Evolutionary conservation across 1,140 invertebrate species (phyloP).

Genomic region (Achatina immaculata): DNA sequence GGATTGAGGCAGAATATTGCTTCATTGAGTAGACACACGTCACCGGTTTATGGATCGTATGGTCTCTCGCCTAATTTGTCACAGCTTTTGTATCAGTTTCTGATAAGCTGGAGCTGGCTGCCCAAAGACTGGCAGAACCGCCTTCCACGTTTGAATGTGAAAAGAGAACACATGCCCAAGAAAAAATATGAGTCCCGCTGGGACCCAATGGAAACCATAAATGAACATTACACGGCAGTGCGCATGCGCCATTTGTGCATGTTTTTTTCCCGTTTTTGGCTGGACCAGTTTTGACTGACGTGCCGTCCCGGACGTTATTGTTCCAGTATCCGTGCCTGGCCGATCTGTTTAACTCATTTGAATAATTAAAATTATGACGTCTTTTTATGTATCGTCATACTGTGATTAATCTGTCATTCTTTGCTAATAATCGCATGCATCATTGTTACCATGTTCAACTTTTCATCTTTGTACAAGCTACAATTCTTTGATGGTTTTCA

Average conservation of each 20-base stretch:
- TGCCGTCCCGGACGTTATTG: neutral
- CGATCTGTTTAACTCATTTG: neutral
- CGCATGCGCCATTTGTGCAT: neutral
- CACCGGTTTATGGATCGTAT: slow-evolving; percentile 22
- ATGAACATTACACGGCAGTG: neutral
- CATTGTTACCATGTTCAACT: neutral
- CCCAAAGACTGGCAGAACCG: neutral
- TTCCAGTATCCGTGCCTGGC: neutral
- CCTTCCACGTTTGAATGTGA: neutral
- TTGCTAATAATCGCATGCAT: neutral
- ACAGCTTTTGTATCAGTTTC: slow-evolving; percentile 18
- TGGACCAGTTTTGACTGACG: neutral
- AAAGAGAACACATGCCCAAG: slow-evolving; percentile 12
- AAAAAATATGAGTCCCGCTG: neutral
- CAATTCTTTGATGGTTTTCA: neutral
- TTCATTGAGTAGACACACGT: slow-evolving; percentile 22
- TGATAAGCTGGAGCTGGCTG: slow-evolving; percentile 18
- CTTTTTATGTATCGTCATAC: slow-evolving; percentile 13
- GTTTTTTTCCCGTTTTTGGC: neutral
- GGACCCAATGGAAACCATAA: neutral
- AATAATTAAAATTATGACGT: slow-evolving; percentile 1
- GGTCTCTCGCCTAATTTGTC: slow-evolving; percentile 35
- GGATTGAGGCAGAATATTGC: slow-evolving; percentile 3
- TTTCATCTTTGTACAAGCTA: neutral
- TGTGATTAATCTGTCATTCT: slow-evolving; percentile 4